Evolutionary conservation across 2,888 invertebrate genomes (phyloP).

Genomic region (Clivina fossor): DNA sequence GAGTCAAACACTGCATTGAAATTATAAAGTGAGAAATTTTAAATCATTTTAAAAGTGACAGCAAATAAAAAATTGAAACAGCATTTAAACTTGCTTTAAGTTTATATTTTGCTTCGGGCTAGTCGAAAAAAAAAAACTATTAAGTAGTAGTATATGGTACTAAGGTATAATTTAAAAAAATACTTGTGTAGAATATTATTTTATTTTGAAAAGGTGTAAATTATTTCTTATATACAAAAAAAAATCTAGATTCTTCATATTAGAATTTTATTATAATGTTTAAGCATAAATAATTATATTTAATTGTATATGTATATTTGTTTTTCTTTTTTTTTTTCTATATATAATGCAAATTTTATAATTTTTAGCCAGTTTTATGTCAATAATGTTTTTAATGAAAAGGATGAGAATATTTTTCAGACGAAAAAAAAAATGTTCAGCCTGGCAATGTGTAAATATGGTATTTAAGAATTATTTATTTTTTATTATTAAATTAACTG

Average conservation of each 20-base stretch:
- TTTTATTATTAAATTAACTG: conserved; percentile 9
- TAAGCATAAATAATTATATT: conserved; percentile 1
- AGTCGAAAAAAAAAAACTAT: conserved; percentile 38
- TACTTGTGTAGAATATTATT: conserved; percentile 5
- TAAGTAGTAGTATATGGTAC: conserved; percentile 9
- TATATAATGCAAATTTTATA: too few relatives aligned
- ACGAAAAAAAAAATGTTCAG: neutral
- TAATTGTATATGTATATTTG: conserved; percentile 6
- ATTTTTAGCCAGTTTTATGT: neutral
- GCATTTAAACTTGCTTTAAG: conserved; percentile 41
- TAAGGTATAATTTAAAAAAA: conserved; percentile 14
- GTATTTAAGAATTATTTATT: conserved; percentile 25
- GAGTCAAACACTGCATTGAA: too few relatives aligned
- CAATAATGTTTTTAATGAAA: conserved; percentile 2
- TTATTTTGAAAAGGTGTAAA: conserved; percentile 20
- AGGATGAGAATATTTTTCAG: neutral
- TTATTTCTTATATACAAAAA: conserved; percentile 6
- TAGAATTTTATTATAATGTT: conserved; percentile 1
- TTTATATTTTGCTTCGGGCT: conserved; percentile 42
- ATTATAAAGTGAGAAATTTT: neutral
- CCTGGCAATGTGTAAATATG: conserved; percentile 13
- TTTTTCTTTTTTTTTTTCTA: too few relatives aligned
- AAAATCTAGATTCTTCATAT: neutral
- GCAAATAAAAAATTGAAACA: conserved; percentile 28
- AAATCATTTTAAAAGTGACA: neutral